Conservation (phyloP, 2,888 invertebrate genomes). For the Dynastes tityus region DNA sequence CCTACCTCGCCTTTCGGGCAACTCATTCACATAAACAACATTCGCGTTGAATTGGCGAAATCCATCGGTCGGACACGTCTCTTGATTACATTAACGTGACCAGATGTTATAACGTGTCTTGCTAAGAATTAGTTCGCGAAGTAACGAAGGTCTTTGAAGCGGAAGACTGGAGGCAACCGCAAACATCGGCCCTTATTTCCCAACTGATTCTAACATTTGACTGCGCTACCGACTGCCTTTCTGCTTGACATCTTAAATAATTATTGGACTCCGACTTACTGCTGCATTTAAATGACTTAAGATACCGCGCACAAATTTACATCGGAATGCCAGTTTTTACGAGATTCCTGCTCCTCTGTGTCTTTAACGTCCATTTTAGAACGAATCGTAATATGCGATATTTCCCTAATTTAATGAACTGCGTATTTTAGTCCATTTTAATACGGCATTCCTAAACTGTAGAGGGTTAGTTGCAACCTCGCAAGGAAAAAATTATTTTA, state of each 20-base stretch:
- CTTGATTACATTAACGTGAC: conserved; percentile 47
- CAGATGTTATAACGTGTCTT: conserved; percentile 47
- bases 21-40: conserved; percentile 20
- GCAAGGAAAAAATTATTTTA: too few species aligned
- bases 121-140: conserved; percentile 49
- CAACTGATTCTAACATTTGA: conserved; percentile 52
- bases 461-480: too few species aligned
- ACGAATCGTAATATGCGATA: too few species aligned
- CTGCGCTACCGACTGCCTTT: conserved; percentile 31
- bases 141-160: conserved; percentile 42
- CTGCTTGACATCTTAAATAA: conserved; percentile 49
- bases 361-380: background rate
- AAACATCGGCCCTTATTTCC: conserved; percentile 54
- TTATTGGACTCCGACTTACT: conserved; percentile 31
- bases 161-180: conserved; percentile 39
- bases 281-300: conserved; percentile 44
- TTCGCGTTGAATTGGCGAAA: conserved; percentile 26
- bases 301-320: conserved; percentile 2
- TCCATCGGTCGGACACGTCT: conserved; percentile 41
- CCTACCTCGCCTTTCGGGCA: background rate
- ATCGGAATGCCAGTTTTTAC: conserved; percentile 15
- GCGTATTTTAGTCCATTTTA: too few species aligned
- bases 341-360: background rate
- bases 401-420: too few species aligned
- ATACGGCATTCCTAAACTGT: too few species aligned